Evolutionary conservation across 2,113 vertebrate genomes (phyloP).

Genomic region (Camelus dromedarius): DNA sequence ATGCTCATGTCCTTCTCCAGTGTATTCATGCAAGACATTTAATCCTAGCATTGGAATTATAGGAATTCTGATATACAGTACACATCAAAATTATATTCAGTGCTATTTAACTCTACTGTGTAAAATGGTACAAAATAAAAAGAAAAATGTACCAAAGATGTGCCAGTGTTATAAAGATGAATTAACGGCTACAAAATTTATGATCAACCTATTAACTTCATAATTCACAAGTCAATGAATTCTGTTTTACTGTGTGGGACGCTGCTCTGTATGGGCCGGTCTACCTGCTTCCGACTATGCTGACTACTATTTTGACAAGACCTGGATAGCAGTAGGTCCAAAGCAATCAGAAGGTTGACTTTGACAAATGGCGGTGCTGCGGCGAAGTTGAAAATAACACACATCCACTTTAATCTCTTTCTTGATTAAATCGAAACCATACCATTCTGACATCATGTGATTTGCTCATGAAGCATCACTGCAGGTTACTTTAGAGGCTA

Average conservation of each 20-base stretch:
- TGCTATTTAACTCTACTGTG: slow-evolving; percentile 71
- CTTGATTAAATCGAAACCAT: slow-evolving; percentile 99
- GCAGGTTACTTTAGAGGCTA: slow-evolving; percentile 91
- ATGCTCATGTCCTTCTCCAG: slow-evolving; percentile 73
- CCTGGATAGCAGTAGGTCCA: slow-evolving; percentile 98
- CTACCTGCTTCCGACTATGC: slow-evolving; percentile 92
- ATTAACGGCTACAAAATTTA: slow-evolving; percentile 88
- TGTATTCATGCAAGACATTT: slow-evolving; percentile 73
- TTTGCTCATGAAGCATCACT: slow-evolving; percentile 95
- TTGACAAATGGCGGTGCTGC: slow-evolving; percentile 99
- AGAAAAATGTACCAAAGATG: slow-evolving; percentile 79
- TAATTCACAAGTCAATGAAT: slow-evolving; percentile 89
- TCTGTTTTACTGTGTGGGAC: slow-evolving; percentile 85
- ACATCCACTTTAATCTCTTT: slow-evolving; percentile 99
- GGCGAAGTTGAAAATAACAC: slow-evolving; percentile 99
- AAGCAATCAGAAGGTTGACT: slow-evolving; percentile 99
- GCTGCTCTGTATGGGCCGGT: slow-evolving; percentile 84
- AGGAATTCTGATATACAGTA: slow-evolving; percentile 77
- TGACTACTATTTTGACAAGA: slow-evolving; percentile 98
- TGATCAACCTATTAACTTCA: slow-evolving; percentile 89
- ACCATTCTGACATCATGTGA: slow-evolving; percentile 97
- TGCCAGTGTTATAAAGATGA: slow-evolving; percentile 84
- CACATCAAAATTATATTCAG: slow-evolving; percentile 81
- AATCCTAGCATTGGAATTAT: slow-evolving; percentile 69
- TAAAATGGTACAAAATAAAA: slow-evolving; percentile 81